Conservation (phyloP, 1,140 invertebrate genomes). For the Hermetia illucens region DNA sequence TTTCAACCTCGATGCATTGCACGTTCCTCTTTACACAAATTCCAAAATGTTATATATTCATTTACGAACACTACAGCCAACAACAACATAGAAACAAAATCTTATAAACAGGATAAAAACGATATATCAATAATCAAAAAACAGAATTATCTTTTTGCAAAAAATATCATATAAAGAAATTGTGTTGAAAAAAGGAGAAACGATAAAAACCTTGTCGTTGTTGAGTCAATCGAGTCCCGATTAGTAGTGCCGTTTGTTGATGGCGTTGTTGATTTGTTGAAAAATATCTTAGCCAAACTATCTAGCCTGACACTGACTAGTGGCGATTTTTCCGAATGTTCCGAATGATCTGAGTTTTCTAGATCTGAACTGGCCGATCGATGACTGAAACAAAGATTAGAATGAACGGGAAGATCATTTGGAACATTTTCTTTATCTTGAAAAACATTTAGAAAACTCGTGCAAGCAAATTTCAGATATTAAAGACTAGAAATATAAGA, state of each 20-base stretch:
- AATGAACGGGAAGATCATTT: conserved; percentile 1
- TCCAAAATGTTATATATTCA: too few relatives aligned
- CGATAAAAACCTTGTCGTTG: neutral
- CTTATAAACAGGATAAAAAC: conserved; percentile 18
- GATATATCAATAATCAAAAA: conserved; percentile 14
- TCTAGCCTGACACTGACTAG: conserved; percentile 43
- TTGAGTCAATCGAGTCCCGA: neutral
- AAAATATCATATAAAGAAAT: neutral
- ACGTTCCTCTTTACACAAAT: too few relatives aligned
- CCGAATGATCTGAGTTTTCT: conserved; percentile 33
- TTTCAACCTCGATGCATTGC: too few relatives aligned
- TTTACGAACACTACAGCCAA: conserved; percentile 32
- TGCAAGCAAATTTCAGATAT: neutral
- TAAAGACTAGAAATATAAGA: conserved; percentile 4
- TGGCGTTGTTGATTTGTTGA: conserved; percentile 39
- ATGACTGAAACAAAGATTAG: conserved; percentile 29
- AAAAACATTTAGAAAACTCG: neutral
- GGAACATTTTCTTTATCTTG: neutral
- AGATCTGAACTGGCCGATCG: conserved; percentile 41
- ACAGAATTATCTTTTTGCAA: conserved; percentile 8
- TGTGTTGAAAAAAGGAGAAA: neutral
- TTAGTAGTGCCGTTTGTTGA: conserved; percentile 12
- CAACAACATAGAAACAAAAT: conserved; percentile 12
- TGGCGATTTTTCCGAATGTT: conserved; percentile 37
- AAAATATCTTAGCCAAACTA: conserved; percentile 45